Conservation (phyloP, 2,888 invertebrate species). For the Orchestes rusci region DNA sequence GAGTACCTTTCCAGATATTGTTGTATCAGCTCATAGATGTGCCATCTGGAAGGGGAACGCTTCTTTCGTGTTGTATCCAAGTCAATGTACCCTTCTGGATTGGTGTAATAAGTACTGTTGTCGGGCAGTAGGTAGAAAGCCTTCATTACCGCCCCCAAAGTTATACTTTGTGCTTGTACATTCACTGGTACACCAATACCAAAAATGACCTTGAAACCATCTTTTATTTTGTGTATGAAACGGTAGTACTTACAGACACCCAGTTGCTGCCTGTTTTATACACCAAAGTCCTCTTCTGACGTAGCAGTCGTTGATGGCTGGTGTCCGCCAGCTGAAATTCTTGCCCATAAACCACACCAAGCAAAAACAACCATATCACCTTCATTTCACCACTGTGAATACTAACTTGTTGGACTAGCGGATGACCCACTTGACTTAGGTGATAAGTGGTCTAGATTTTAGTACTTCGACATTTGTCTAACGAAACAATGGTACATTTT, state of each 20-base stretch:
- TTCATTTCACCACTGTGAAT: background rate
- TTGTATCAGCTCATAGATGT: conserved; percentile 37
- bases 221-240: too few species aligned
- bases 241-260: conserved; percentile 50
- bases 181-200: conserved; percentile 62
- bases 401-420: background rate
- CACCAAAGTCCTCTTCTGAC: conserved; percentile 51
- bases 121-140: conserved; percentile 60
- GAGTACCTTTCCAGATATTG: conserved; percentile 35
- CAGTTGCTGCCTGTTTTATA: conserved; percentile 53
- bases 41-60: conserved; percentile 38
- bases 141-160: conserved; percentile 59
- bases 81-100: conserved; percentile 31
- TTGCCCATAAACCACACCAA: too few species aligned
- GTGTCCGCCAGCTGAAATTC: too few species aligned
- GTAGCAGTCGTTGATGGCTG: conserved; percentile 31
- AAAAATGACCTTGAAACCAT: conserved; percentile 51
- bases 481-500: too few species aligned
- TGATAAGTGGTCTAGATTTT: too few species aligned
- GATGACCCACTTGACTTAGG: too few species aligned
- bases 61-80: conserved; percentile 32
- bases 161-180: conserved; percentile 54
- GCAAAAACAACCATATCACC: too few species aligned
- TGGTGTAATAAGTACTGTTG: conserved; percentile 54
- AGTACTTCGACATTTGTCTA: too few species aligned